Percentiles rank a stretch among this genome's conserved stretches.
Conservation (phyloP, 2,888 invertebrate genomes). For the Tromatobia lineatoria region DNA sequence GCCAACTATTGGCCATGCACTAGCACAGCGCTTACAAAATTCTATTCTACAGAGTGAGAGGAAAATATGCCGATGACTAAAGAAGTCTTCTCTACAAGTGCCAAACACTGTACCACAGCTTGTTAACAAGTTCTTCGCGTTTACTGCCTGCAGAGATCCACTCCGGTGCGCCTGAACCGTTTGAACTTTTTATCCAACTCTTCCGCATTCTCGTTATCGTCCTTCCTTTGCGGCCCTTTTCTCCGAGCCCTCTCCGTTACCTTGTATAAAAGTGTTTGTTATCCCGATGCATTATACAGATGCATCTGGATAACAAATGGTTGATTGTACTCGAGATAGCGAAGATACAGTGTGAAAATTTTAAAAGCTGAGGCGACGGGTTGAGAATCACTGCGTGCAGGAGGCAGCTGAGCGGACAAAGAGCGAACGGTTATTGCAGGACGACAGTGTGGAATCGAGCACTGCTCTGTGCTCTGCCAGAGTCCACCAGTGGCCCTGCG, state of each 20-base stretch:
- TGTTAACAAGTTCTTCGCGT: neutral
- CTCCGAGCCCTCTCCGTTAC: neutral
- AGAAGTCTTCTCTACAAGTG: neutral
- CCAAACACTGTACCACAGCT: constrained; percentile 22
- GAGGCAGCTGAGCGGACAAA: constrained; percentile 85
- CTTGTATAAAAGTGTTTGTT: neutral
- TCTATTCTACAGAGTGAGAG: neutral
- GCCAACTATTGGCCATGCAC: neutral
- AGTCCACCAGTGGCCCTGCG: constrained; percentile 64
- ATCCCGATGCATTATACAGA: constrained; percentile 14
- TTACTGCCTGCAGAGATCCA: constrained; percentile 6
- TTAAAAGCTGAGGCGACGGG: constrained; percentile 4
- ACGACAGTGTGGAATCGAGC: constrained; percentile 74
- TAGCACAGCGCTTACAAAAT: neutral
- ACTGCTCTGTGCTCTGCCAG: constrained; percentile 46
- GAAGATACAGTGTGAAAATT: constrained; percentile 9
- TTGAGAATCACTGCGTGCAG: constrained; percentile 82
- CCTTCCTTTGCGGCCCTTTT: constrained; percentile 19
- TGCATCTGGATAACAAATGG: constrained; percentile 29
- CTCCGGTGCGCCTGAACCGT: constrained; percentile 7
- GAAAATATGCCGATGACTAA: neutral
- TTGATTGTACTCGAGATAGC: constrained; percentile 44
- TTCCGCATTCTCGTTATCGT: constrained; percentile 55
- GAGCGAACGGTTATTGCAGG: constrained; percentile 84
- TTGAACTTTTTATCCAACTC: constrained; percentile 29